Evolutionary conservation across 2,888 invertebrate genomes (phyloP).

Genomic region (Gandaritis pyraliata): DNA sequence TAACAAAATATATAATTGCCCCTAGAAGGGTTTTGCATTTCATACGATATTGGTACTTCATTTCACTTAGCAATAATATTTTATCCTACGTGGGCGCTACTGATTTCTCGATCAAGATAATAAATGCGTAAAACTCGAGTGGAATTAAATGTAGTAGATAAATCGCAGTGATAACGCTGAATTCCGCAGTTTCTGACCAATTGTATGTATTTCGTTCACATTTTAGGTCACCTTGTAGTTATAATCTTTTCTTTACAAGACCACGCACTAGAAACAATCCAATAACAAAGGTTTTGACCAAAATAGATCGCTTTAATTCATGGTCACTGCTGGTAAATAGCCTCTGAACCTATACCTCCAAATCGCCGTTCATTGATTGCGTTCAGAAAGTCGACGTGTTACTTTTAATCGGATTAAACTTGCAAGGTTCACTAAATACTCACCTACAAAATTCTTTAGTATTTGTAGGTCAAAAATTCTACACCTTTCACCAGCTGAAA

Average conservation of each 20-base stretch:
- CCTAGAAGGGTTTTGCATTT: conserved; percentile 20
- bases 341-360: conserved; percentile 61
- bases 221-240: no score
- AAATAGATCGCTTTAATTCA: conserved; percentile 55
- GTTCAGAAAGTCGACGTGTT: conserved; percentile 7
- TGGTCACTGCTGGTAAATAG: conserved; percentile 62
- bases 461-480: no score
- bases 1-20: conserved; percentile 28
- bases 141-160: conserved; percentile 11
- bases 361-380: conserved; percentile 1
- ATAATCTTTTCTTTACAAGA: no score
- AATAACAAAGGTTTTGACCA: conserved; percentile 57
- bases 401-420: not conserved
- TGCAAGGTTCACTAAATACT: no score
- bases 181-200: not conserved
- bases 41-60: conserved; percentile 9
- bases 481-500: no score
- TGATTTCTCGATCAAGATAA: conserved; percentile 24
- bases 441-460: no score
- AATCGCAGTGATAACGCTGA: not conserved
- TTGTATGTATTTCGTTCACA: conserved; percentile 13
- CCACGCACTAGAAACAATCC: conserved; percentile 20
- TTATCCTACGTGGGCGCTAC: conserved; percentile 20
- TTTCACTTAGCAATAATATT: conserved; percentile 32
- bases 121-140: no score